Conservation (phyloP, 2,113 vertebrate species). For the Chascanopsetta lugubris region DNA sequence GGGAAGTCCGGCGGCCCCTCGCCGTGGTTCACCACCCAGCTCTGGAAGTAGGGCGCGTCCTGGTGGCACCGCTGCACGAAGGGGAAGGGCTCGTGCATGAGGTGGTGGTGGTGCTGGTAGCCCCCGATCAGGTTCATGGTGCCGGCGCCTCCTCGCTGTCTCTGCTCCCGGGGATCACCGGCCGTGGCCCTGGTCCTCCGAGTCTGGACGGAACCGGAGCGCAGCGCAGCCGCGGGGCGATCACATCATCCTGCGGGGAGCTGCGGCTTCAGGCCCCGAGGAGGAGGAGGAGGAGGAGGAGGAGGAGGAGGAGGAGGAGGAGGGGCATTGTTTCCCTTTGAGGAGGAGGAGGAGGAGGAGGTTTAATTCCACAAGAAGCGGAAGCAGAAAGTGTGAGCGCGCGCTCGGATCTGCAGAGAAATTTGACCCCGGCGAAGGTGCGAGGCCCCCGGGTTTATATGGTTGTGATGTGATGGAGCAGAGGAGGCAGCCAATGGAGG, state of each 20-base stretch:
- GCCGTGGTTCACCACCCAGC: constrained; percentile 90
- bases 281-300: no score
- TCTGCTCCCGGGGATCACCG: constrained; percentile 28
- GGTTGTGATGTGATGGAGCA: constrained; percentile 61
- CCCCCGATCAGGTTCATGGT: constrained; percentile 93
- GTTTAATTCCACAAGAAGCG: no score
- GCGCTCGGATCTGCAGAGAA: constrained; percentile 49
- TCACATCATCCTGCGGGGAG: constrained; percentile 49
- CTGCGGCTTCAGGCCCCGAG: no score
- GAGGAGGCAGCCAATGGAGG: constrained; percentile 82
- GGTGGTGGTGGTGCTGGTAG: constrained; percentile 88
- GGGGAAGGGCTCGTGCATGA: constrained; percentile 91
- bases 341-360: no score
- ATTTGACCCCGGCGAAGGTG: constrained; percentile 82
- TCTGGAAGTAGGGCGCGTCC: constrained; percentile 87
- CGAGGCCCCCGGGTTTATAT: constrained; percentile 82
- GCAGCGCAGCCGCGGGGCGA: background rate
- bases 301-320: no score
- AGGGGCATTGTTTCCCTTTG: no score
- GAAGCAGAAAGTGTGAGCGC: no score
- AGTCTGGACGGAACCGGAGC: no score
- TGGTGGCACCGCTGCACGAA: constrained; percentile 90
- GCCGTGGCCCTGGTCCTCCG: no score
- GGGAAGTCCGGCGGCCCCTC: constrained; percentile 85
- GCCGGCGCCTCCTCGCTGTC: constrained; percentile 8